Evolutionary conservation across 2,888 invertebrate species (phyloP).

Genomic region (Dermolepida albohirtum): DNA sequence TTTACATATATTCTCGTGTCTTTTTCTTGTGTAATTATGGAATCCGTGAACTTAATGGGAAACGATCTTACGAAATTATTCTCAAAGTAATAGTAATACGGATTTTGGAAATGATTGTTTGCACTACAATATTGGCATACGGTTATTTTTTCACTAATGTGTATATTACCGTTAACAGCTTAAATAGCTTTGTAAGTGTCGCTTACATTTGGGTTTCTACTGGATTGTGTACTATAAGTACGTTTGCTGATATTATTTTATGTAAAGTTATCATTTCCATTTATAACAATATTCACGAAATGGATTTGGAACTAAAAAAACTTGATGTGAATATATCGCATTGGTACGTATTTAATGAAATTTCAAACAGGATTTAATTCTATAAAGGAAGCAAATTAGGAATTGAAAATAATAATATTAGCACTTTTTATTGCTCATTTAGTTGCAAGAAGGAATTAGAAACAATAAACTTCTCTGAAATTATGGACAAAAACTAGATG

Average conservation of each 20-base stretch:
- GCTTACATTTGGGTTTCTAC: neutral
- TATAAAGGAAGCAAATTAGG: no score
- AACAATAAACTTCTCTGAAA: no score
- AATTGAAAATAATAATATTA: no score
- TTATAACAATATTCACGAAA: slow-evolving; percentile 50
- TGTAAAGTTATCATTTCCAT: slow-evolving; percentile 48
- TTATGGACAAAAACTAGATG: no score
- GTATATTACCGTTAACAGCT: no score
- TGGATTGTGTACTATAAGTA: neutral
- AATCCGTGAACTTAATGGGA: slow-evolving; percentile 9
- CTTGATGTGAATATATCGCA: slow-evolving; percentile 53
- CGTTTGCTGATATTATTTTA: slow-evolving; percentile 47
- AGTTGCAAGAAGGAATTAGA: no score
- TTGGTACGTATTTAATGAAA: slow-evolving; percentile 45
- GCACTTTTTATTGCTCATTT: no score
- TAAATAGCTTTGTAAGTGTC: neutral
- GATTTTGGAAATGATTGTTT: neutral
- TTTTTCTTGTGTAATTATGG: slow-evolving; percentile 46
- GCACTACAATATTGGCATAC: neutral
- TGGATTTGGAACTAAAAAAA: slow-evolving; percentile 50
- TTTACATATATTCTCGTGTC: slow-evolving; percentile 44
- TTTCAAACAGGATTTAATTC: no score
- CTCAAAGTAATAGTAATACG: neutral
- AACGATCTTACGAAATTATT: no score
- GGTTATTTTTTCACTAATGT: neutral